phyloP scores from a whole-genome alignment of 1,140 invertebrate genomes.

The Neodiprion virginianus region DNA sequence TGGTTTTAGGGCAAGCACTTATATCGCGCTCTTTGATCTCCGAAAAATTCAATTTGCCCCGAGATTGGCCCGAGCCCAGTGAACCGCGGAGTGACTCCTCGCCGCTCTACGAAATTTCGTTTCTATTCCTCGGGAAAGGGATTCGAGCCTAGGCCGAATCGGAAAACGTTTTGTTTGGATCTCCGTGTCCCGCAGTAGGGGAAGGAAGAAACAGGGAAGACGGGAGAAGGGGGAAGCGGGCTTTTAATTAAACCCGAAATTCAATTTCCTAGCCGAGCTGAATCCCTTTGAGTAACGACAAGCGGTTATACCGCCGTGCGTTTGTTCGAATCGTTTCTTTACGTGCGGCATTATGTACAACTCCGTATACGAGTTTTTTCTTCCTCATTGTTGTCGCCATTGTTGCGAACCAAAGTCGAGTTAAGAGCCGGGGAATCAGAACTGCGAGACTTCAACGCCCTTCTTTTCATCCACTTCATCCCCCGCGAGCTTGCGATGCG shows the following conservation, averaged over 20 bases:
- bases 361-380: no score
- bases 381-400: no score
- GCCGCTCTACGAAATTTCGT: slow-evolving; percentile 4
- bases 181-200: not conserved
- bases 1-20: slow-evolving; percentile 29
- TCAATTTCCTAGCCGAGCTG: slow-evolving; percentile 39
- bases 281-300: slow-evolving; percentile 18
- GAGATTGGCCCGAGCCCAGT: slow-evolving; percentile 54
- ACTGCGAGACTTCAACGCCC: no score
- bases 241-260: slow-evolving; percentile 45
- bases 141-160: slow-evolving; percentile 20
- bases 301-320: not conserved
- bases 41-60: slow-evolving; percentile 58
- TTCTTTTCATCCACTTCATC: no score
- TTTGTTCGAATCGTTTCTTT: not conserved
- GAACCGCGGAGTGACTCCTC: slow-evolving; percentile 34
- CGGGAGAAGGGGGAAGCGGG: not conserved
- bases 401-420: no score
- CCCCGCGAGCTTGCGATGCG: no score
- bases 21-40: slow-evolving; percentile 57
- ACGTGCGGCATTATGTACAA: no score
- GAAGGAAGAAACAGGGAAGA: not conserved
- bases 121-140: not conserved
- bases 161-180: slow-evolving; percentile 35
- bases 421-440: no score